phyloP scores from a whole-genome alignment of 2,888 invertebrate species.

The Archips crataeganus region DNA sequence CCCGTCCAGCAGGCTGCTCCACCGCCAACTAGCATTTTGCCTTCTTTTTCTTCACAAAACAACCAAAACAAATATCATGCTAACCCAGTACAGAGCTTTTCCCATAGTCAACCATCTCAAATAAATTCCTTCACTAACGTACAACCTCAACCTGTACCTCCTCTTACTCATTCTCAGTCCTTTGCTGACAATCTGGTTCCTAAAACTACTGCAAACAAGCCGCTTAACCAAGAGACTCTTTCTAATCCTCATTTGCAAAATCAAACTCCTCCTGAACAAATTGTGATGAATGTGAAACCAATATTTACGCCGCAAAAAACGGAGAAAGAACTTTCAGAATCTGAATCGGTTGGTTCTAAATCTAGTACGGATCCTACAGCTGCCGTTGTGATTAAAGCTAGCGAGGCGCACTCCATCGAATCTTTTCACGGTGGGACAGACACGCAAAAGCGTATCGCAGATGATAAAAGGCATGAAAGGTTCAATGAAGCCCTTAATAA shows the following conservation, averaged over 20 bases:
- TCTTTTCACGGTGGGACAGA: conserved; percentile 59
- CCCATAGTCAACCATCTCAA: conserved; percentile 59
- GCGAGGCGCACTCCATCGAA: conserved; percentile 64
- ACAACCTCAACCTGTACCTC: conserved; percentile 54
- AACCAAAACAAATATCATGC: conserved; percentile 56
- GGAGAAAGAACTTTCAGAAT: conserved; percentile 73
- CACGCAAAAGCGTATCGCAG: conserved; percentile 62
- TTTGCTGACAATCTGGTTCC: conserved; percentile 54
- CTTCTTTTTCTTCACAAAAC: conserved; percentile 53
- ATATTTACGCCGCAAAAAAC: conserved; percentile 65
- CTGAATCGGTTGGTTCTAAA: conserved; percentile 69
- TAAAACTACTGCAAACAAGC: conserved; percentile 49
- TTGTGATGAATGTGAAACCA: conserved; percentile 60
- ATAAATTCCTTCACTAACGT: conserved; percentile 52
- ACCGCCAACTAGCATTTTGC: conserved; percentile 45
- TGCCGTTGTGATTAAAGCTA: conserved; percentile 56
- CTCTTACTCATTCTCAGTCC: conserved; percentile 53
- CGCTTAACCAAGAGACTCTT: conserved; percentile 53
- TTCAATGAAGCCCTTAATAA: conserved; percentile 76
- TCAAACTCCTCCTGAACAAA: conserved; percentile 59
- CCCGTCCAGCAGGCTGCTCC: conserved; percentile 45
- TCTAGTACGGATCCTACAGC: conserved; percentile 65
- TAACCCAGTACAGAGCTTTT: conserved; percentile 56
- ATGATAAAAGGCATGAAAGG: conserved; percentile 72
- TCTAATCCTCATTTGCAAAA: conserved; percentile 61